phyloP scores from a whole-genome alignment of 2,113 vertebrate species.

The Argyrosomus japonicus region DNA sequence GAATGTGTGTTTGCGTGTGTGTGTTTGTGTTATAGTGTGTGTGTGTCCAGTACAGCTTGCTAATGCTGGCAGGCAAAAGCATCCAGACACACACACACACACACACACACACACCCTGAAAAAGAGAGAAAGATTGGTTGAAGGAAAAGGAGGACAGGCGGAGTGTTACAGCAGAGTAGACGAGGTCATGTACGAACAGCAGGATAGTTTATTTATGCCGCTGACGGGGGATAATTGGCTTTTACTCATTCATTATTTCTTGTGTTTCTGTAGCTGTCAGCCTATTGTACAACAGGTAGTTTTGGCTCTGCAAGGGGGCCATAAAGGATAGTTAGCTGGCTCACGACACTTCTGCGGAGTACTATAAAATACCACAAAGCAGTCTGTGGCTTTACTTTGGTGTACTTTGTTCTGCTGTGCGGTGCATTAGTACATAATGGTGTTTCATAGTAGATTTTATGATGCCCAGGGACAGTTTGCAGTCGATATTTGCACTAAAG shows the following conservation, averaged over 20 bases:
- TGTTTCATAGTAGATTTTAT: constrained; percentile 7
- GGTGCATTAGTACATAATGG: constrained; percentile 16
- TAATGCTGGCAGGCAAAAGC: constrained; percentile 75
- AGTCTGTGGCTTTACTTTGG: constrained; percentile 27
- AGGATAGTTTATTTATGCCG: constrained; percentile 67
- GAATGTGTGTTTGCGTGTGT: constrained; percentile 42
- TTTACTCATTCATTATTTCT: constrained; percentile 69
- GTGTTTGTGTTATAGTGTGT: constrained; percentile 24
- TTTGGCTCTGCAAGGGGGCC: constrained; percentile 34
- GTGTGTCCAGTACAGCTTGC: constrained; percentile 74
- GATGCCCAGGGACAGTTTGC: neutral
- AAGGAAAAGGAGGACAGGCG: constrained; percentile 70
- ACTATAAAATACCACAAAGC: constrained; percentile 22
- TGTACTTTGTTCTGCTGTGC: constrained; percentile 8
- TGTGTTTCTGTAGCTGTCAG: constrained; percentile 48
- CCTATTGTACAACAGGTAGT: constrained; percentile 68
- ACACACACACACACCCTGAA: constrained; percentile 27
- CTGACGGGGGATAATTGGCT: constrained; percentile 59
- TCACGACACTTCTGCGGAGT: neutral
- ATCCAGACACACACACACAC: constrained; percentile 39
- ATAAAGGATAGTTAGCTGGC: constrained; percentile 36
- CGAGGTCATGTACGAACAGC: constrained; percentile 74
- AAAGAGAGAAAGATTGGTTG: constrained; percentile 42
- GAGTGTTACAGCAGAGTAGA: constrained; percentile 66
- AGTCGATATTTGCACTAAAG: constrained; percentile 9